These are phyloP conservation scores for Rhincodon typus DNA, from an alignment of 2,797 vertebrate species.

Conservation along the genomic window DNA sequence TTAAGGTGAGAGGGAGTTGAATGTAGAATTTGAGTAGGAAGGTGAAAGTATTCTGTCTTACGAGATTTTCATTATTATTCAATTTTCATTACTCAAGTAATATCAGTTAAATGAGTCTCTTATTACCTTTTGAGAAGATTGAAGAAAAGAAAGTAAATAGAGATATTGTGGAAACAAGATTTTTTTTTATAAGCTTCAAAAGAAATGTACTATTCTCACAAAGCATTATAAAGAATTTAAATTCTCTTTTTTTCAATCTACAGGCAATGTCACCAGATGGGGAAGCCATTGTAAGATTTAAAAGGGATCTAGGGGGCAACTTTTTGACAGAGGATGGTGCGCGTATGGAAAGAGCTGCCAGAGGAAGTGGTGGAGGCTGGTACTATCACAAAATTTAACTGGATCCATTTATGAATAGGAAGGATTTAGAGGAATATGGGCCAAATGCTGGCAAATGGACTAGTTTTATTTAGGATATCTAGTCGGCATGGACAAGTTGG, in stretches of 20 bases:
- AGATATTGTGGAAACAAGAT: not conserved
- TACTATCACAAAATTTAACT: no score
- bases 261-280: constrained; percentile 99
- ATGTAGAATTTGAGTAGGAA: not conserved
- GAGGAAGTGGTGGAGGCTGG: no score
- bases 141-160: not conserved
- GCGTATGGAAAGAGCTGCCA: no score
- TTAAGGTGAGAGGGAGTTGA: not conserved
- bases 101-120: not conserved
- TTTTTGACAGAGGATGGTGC: no score
- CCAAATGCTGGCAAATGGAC: no score
- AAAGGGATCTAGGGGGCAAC: no score
- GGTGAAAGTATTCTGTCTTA: not conserved
- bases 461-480: no score
- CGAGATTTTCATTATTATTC: no score
- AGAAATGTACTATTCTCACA: not conserved
- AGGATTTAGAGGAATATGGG: no score
- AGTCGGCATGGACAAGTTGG: no score
- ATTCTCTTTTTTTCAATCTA: not conserved
- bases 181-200: not conserved
- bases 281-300: constrained; percentile 68
- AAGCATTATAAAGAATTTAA: not conserved
- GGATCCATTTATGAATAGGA: no score
- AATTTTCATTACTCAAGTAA: not conserved
- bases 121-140: not conserved